Conservation (phyloP, 2,113 vertebrate genomes). For the Taurulus bubalis region DNA sequence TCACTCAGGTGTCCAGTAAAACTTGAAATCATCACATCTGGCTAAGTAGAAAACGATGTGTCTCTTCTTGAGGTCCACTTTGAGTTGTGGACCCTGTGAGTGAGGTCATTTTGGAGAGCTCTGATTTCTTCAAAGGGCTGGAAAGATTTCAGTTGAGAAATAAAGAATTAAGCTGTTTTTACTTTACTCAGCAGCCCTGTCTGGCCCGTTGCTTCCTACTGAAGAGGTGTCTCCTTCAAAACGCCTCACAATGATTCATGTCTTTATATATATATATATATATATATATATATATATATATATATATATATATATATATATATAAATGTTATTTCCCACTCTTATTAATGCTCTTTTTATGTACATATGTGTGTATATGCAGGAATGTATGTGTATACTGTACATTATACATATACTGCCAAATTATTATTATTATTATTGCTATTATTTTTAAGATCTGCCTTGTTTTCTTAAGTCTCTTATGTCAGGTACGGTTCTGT, state of each 20-base stretch:
- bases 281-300: too few relatives aligned
- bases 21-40: constrained; percentile 62
- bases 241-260: neutral
- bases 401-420: too few relatives aligned
- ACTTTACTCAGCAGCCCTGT: neutral
- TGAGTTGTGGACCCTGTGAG: neutral
- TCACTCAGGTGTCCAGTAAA: constrained; percentile 49
- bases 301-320: neutral
- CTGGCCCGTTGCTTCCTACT: neutral
- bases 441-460: too few relatives aligned
- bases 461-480: too few relatives aligned
- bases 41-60: constrained; percentile 23
- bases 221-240: neutral
- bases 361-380: too few relatives aligned
- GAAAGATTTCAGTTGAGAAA: neutral
- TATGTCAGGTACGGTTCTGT: too few relatives aligned
- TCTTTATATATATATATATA: too few relatives aligned
- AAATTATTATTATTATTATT: too few relatives aligned
- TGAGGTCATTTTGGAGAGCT: neutral
- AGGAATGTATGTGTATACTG: too few relatives aligned
- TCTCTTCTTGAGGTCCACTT: neutral
- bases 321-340: too few relatives aligned
- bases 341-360: too few relatives aligned
- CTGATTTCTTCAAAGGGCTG: neutral
- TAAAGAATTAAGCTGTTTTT: neutral